Conservation (phyloP, 2,113 vertebrate genomes). For the Sylvietta virens region DNA sequence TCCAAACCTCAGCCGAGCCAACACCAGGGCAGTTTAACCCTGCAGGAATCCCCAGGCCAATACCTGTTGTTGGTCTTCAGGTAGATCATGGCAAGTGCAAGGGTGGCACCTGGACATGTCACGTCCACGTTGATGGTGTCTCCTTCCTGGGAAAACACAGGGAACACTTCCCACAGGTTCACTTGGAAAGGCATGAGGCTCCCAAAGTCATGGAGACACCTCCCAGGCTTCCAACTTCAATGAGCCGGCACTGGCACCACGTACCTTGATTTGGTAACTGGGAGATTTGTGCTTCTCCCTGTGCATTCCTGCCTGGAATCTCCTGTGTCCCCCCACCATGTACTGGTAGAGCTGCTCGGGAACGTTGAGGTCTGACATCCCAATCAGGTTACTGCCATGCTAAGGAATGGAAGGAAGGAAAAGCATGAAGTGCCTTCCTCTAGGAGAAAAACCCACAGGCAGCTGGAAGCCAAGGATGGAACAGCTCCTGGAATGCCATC, state of each 20-base stretch:
- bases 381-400: conserved; percentile 97
- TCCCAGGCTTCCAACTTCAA: background rate
- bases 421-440: background rate
- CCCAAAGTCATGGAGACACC: background rate
- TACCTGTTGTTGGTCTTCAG: conserved; percentile 98
- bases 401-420: conserved; percentile 26
- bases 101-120: conserved; percentile 93
- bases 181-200: background rate
- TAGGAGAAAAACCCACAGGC: background rate
- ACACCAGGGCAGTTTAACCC: background rate
- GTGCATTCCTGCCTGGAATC: conserved; percentile 85
- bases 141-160: conserved; percentile 82
- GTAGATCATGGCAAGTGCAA: conserved; percentile 98
- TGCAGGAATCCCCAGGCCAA: background rate
- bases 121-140: conserved; percentile 98
- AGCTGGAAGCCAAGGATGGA: background rate
- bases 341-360: conserved; percentile 98
- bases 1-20: background rate
- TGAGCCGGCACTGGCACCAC: background rate
- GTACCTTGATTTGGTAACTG: conserved; percentile 96
- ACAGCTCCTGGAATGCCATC: background rate
- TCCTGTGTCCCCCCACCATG: conserved; percentile 96
- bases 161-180: background rate
- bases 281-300: conserved; percentile 97
- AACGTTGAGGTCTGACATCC: conserved; percentile 97